Conservation (phyloP, 2,797 vertebrate species). For the Rhabdomys pumilio region DNA sequence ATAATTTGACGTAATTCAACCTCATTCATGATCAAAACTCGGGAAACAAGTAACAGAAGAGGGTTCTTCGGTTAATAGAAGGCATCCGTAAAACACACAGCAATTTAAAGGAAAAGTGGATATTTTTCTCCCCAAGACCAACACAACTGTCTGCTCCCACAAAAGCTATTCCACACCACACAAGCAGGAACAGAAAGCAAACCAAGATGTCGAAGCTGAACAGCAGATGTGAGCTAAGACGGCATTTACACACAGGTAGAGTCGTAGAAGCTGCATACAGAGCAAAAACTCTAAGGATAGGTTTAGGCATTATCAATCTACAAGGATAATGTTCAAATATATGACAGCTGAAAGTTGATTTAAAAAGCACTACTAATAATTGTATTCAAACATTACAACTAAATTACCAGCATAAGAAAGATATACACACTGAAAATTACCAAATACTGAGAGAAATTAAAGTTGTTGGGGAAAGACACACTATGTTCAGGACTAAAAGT, state of each 20-base stretch:
- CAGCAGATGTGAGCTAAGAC: not conserved
- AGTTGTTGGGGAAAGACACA: not conserved
- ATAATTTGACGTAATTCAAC: slow-evolving; percentile 42
- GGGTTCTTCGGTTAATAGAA: not conserved
- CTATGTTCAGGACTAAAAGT: not conserved
- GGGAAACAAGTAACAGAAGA: not conserved
- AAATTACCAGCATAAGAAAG: not conserved
- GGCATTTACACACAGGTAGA: not conserved
- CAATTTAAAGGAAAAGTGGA: slow-evolving; percentile 25
- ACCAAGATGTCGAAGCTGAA: not conserved
- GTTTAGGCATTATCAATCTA: not conserved
- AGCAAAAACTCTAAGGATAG: not conserved
- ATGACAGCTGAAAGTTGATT: not conserved
- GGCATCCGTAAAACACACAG: not conserved
- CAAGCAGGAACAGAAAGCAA: not conserved
- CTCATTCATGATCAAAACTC: slow-evolving; percentile 49
- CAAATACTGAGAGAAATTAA: slow-evolving; percentile 39
- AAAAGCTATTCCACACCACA: not conserved
- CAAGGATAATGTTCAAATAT: not conserved
- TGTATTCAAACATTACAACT: not conserved
- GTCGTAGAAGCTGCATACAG: not conserved
- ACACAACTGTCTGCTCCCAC: slow-evolving; percentile 20
- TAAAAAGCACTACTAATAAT: not conserved
- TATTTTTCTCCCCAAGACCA: not conserved
- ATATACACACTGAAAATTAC: not conserved